phyloP scores from a whole-genome alignment of 2,113 vertebrate genomes.

The Taurulus bubalis region DNA sequence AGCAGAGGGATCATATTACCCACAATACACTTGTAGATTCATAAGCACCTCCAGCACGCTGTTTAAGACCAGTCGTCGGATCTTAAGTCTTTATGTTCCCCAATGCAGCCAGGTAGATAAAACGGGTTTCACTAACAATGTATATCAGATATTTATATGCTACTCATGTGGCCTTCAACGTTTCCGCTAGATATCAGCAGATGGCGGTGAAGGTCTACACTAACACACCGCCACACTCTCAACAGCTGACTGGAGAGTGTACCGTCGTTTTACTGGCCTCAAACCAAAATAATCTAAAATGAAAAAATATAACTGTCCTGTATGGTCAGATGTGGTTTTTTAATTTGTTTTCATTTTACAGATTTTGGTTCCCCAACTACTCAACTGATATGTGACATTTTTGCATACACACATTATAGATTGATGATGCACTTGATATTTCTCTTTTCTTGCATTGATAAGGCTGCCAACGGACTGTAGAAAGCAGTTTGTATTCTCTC shows the following conservation, averaged over 20 bases:
- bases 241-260: not conserved
- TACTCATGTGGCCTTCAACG: not conserved
- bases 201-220: slow-evolving; percentile 33
- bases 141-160: not conserved
- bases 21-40: not conserved
- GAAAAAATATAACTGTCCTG: not conserved
- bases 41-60: not conserved
- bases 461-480: not conserved
- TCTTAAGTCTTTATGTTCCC: too few relatives aligned
- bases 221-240: not conserved
- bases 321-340: not conserved
- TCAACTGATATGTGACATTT: not conserved
- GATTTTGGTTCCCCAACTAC: not conserved
- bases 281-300: not conserved
- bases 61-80: not conserved
- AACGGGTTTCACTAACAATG: not conserved
- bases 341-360: too few relatives aligned
- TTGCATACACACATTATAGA: not conserved
- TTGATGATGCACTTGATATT: not conserved
- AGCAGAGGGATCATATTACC: slow-evolving; percentile 20
- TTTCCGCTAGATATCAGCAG: slow-evolving; percentile 46
- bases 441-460: not conserved
- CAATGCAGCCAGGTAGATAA: not conserved
- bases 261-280: not conserved
- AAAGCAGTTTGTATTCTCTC: not conserved